These are phyloP conservation scores for Sesamia nonagrioides DNA, from an alignment of 1,140 invertebrate species.

Conservation along the genomic window DNA sequence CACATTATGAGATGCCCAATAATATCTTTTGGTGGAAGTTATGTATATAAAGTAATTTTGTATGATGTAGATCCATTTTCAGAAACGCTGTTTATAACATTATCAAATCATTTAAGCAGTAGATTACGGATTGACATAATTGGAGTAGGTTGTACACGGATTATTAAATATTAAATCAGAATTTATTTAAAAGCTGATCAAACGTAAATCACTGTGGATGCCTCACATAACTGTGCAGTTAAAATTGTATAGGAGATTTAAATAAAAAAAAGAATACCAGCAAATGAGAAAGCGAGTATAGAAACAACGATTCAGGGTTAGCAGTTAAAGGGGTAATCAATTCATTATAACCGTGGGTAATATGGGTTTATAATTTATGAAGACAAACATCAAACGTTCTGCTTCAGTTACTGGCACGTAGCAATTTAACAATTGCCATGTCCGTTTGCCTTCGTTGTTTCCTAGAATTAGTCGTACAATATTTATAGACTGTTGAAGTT, in stretches of 20 bases:
- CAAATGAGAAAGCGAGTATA: constrained; percentile 1
- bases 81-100: neutral
- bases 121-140: neutral
- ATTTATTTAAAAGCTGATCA: neutral
- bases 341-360: constrained; percentile 20
- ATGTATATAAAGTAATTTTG: no score
- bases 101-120: neutral
- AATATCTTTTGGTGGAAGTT: no score
- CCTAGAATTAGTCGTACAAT: constrained; percentile 10
- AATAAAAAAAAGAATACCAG: neutral
- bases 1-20: constrained; percentile 5
- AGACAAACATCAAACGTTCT: constrained; percentile 36
- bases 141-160: neutral
- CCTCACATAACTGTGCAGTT: neutral
- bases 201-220: neutral
- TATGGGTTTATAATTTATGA: constrained; percentile 29
- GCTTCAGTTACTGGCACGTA: constrained; percentile 25
- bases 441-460: constrained; percentile 8
- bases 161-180: neutral
- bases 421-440: constrained; percentile 34
- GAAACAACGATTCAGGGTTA: neutral
- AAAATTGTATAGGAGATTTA: neutral
- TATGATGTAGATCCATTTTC: neutral
- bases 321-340: constrained; percentile 23
- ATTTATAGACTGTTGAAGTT: constrained; percentile 10